A percentile compares a stretch with the other conserved stretches of the same genome.
Evolutionary conservation across 2,888 invertebrate genomes (phyloP).

Genomic region (Galeruca laticollis): DNA sequence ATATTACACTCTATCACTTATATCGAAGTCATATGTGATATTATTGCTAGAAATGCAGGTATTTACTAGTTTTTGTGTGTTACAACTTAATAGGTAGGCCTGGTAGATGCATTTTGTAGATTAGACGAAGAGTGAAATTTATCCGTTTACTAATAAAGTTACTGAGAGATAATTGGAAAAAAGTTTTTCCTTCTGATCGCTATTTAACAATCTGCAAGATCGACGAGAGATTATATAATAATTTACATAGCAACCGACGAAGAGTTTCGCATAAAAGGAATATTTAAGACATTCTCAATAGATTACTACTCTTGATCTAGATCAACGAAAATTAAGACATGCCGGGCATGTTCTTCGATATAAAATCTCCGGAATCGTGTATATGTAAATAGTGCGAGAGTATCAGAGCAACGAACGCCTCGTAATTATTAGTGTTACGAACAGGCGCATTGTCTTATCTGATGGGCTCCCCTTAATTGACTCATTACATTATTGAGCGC

Average conservation of each 20-base stretch:
- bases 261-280: slow-evolving; percentile 8
- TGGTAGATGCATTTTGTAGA: no score
- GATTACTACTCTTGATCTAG: slow-evolving; percentile 38
- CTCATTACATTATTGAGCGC: slow-evolving; percentile 65
- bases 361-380: slow-evolving; percentile 64
- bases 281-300: slow-evolving; percentile 27
- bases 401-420: slow-evolving; percentile 58
- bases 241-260: slow-evolving; percentile 12
- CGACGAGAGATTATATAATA: neutral
- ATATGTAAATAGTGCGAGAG: slow-evolving; percentile 64
- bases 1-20: no score
- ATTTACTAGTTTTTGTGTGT: no score
- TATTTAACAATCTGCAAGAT: neutral
- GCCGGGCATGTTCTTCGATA: slow-evolving; percentile 55
- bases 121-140: neutral
- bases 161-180: neutral
- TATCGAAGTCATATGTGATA: no score
- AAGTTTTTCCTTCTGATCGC: neutral
- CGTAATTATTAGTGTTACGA: slow-evolving; percentile 64
- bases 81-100: no score
- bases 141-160: neutral
- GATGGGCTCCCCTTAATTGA: slow-evolving; percentile 65
- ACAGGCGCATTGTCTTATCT: slow-evolving; percentile 63
- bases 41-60: no score
- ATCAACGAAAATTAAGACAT: slow-evolving; percentile 51